phyloP scores from a whole-genome alignment of 2,888 invertebrate genomes.

The Melieria crassipennis region DNA sequence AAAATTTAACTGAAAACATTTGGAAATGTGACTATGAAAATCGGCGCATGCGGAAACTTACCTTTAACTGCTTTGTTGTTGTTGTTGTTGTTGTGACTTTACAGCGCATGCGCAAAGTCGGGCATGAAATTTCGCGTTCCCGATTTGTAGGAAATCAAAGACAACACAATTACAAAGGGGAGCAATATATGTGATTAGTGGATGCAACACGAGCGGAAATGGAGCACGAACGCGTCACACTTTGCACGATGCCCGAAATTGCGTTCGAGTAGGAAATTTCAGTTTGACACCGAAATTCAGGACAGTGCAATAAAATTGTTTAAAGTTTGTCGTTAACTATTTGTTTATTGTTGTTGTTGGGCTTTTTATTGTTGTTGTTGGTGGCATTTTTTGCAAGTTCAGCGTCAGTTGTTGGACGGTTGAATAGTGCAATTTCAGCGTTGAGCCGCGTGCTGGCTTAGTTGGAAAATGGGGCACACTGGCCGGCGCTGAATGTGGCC shows the following conservation, averaged over 20 bases:
- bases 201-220: too few species aligned
- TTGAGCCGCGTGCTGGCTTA: not conserved
- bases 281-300: constrained; percentile 45
- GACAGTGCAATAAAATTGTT: constrained; percentile 29
- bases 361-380: constrained; percentile 11
- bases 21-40: constrained; percentile 1
- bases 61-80: not conserved
- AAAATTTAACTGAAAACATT: not conserved
- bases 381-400: constrained; percentile 18
- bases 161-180: too few species aligned
- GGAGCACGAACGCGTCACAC: too few species aligned
- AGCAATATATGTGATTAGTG: too few species aligned
- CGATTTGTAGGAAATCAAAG: not conserved
- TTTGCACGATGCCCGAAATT: too few species aligned
- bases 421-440: not conserved
- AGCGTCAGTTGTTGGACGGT: too few species aligned
- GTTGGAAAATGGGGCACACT: too few species aligned
- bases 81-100: not conserved
- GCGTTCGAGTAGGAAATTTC: constrained; percentile 8
- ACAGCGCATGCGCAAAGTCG: not conserved
- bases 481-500: not conserved
- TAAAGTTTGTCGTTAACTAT: constrained; percentile 10
- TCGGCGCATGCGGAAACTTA: constrained; percentile 3
- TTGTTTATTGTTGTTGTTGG: not conserved
- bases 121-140: not conserved